Percentiles rank a stretch among this genome's conserved stretches.
Evolutionary conservation across 2,113 vertebrate genomes (phyloP).

Genomic region (Nesoenas mayeri): DNA sequence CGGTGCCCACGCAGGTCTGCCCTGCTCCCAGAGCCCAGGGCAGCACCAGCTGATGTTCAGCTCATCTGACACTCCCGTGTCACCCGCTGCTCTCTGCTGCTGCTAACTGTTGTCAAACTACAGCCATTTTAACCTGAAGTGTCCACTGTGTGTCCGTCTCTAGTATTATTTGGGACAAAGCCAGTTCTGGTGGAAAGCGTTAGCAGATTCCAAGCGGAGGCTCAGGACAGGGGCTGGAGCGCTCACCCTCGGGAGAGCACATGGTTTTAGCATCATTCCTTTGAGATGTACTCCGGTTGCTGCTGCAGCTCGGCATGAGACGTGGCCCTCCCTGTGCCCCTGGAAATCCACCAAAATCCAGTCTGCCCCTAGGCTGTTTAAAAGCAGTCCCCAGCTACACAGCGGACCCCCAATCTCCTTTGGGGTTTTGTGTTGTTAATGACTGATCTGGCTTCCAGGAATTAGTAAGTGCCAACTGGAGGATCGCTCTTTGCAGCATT

Average conservation of each 20-base stretch:
- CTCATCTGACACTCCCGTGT: neutral
- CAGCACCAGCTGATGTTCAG: neutral
- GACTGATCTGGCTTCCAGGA: neutral
- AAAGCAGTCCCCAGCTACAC: neutral
- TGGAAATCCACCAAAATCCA: neutral
- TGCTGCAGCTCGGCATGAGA: neutral
- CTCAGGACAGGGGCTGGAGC: neutral
- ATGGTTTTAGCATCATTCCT: neutral
- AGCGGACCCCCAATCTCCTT: neutral
- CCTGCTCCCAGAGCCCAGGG: accelerated
- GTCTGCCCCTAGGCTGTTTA: neutral
- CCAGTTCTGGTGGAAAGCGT: neutral
- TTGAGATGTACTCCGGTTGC: neutral
- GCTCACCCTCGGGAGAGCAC: neutral
- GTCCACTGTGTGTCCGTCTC: neutral
- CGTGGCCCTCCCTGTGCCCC: neutral
- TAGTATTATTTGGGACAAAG: neutral
- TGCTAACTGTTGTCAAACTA: neutral
- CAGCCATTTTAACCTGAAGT: neutral
- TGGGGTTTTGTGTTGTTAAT: neutral
- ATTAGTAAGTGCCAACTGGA: neutral
- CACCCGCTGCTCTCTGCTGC: neutral
- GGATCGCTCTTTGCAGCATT: neutral
- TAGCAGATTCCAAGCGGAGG: neutral
- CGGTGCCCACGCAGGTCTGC: neutral